Evolutionary conservation across 1,140 invertebrate genomes (phyloP).

Genomic region (Drosophila watanabei): DNA sequence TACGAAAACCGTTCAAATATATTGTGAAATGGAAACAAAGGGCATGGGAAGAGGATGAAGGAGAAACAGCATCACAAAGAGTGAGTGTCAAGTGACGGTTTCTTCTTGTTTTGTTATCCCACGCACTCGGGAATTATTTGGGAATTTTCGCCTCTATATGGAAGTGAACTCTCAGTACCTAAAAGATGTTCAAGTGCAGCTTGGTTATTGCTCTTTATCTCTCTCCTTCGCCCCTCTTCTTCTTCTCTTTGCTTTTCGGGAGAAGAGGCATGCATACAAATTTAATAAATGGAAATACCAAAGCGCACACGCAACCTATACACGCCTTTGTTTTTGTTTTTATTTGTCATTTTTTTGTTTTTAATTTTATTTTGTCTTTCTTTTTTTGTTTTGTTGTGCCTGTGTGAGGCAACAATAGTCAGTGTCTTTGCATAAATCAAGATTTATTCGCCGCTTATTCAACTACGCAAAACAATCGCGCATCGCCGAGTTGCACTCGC

Average conservation of each 20-base stretch:
- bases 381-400: slow-evolving; percentile 3
- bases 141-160: slow-evolving; percentile 19
- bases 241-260: slow-evolving; percentile 21
- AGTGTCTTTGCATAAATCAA: slow-evolving; percentile 62
- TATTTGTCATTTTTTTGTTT: slow-evolving; percentile 1
- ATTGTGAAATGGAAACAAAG: slow-evolving; percentile 32
- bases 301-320: slow-evolving; percentile 68
- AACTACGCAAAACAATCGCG: slow-evolving; percentile 34
- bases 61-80: slow-evolving; percentile 5
- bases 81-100: slow-evolving; percentile 65
- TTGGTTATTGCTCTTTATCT: slow-evolving; percentile 41
- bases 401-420: slow-evolving; percentile 27
- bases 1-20: slow-evolving; percentile 15
- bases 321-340: slow-evolving; percentile 33
- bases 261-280: slow-evolving; percentile 55
- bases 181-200: slow-evolving; percentile 48
- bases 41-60: slow-evolving; percentile 6
- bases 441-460: slow-evolving; percentile 25
- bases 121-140: slow-evolving; percentile 57
- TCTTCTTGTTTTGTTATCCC: slow-evolving; percentile 16
- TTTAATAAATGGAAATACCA: slow-evolving; percentile 73
- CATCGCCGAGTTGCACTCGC: slow-evolving; percentile 6
- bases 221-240: slow-evolving; percentile 4
- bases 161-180: slow-evolving; percentile 27
- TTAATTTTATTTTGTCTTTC: slow-evolving; percentile 5